Evolutionary conservation across 2,113 vertebrate genomes (phyloP).

Genomic region (Crotalus helleri): DNA sequence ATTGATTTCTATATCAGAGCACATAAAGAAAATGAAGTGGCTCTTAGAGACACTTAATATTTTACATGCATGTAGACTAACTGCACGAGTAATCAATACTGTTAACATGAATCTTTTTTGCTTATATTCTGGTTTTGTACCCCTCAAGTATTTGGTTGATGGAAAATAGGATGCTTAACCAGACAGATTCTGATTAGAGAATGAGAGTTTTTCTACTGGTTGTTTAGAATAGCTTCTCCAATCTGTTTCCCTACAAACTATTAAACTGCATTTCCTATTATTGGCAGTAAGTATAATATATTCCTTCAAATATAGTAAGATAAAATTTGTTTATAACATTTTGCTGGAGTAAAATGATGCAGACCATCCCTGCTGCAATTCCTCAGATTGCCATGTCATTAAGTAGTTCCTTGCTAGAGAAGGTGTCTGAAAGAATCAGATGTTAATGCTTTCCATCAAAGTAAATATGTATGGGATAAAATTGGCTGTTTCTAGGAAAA

Average conservation of each 20-base stretch:
- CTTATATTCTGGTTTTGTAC: background rate
- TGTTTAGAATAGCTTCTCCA: background rate
- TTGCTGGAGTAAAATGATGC: background rate
- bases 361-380: background rate
- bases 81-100: background rate
- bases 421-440: background rate
- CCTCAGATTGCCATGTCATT: fast-evolving
- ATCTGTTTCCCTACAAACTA: background rate
- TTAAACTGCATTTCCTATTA: background rate
- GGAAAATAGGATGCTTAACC: background rate
- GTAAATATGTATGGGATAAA: background rate
- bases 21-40: background rate
- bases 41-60: background rate
- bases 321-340: background rate
- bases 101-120: background rate
- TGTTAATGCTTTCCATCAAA: background rate
- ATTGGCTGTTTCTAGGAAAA: background rate
- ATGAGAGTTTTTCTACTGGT: background rate
- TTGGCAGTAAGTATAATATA: background rate
- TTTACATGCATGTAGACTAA: background rate
- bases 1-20: conserved; percentile 10
- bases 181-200: background rate
- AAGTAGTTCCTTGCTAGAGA: background rate
- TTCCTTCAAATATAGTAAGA: background rate
- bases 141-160: background rate